These are phyloP conservation scores for Andrena dorsata DNA, from an alignment of 2,888 invertebrate genomes.

Conservation along the genomic window DNA sequence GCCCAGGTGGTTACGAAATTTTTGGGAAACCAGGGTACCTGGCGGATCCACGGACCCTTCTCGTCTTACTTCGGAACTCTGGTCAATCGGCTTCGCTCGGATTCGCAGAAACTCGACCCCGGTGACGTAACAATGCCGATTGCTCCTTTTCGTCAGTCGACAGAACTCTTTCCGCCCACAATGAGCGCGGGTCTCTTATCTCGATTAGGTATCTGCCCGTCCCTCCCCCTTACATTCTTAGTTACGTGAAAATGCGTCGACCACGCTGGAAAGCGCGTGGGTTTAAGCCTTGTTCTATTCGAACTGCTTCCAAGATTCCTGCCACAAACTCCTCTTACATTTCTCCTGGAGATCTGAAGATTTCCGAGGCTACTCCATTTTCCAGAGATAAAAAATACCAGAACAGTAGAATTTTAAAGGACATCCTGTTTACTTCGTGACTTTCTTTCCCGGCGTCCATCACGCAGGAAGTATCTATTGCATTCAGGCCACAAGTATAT, in stretches of 20 bases:
- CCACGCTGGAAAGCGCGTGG: slow-evolving; percentile 17
- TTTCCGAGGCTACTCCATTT: too few species aligned
- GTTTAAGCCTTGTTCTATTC: too few species aligned
- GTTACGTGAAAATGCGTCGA: slow-evolving; percentile 69
- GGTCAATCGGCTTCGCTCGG: slow-evolving; percentile 63
- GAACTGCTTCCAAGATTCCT: too few species aligned
- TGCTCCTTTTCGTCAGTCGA: slow-evolving; percentile 74
- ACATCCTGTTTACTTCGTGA: too few species aligned
- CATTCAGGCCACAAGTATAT: too few species aligned
- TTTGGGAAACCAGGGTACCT: slow-evolving; percentile 51
- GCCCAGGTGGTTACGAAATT: slow-evolving; percentile 59
- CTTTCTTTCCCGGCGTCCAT: too few species aligned
- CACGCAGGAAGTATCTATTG: too few species aligned
- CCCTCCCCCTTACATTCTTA: slow-evolving; percentile 23
- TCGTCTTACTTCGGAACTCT: slow-evolving; percentile 79
- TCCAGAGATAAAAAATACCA: too few species aligned
- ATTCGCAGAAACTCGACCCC: slow-evolving; percentile 80
- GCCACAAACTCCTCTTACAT: too few species aligned
- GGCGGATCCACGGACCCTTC: slow-evolving; percentile 75
- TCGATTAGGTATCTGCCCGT: slow-evolving; percentile 71
- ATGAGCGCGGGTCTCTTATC: slow-evolving; percentile 73
- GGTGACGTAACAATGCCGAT: slow-evolving; percentile 82
- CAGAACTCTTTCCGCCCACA: slow-evolving; percentile 81
- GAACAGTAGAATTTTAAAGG: too few species aligned
- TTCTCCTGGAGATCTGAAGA: too few species aligned